Conservation (phyloP, 2,888 invertebrate genomes). For the Plutella xylostella region DNA sequence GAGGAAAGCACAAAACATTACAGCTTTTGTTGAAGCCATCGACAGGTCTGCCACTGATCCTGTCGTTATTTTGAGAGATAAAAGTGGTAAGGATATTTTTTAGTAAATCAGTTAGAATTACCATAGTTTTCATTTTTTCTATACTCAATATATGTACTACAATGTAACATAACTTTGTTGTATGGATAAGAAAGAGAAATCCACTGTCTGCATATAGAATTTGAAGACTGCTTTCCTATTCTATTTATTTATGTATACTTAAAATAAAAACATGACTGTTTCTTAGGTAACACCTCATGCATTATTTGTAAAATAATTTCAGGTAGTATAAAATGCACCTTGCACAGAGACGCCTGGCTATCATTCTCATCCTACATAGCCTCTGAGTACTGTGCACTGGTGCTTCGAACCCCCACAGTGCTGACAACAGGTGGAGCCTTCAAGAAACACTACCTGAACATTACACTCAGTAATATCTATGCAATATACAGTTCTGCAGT, state of each 20-base stretch:
- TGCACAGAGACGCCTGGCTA: constrained; percentile 62
- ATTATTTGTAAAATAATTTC: no score
- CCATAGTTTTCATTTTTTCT: no score
- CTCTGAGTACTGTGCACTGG: constrained; percentile 47
- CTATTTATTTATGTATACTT: no score
- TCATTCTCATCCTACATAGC: constrained; percentile 50
- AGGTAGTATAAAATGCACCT: constrained; percentile 57
- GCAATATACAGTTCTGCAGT: constrained; percentile 50
- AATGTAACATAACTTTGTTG: no score
- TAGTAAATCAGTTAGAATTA: no score
- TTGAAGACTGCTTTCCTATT: no score
- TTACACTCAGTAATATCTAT: constrained; percentile 51
- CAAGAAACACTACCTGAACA: constrained; percentile 58
- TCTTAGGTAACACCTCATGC: no score
- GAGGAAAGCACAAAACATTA: constrained; percentile 47
- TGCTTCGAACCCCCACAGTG: constrained; percentile 53
- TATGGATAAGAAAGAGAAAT: no score
- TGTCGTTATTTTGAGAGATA: constrained; percentile 46
- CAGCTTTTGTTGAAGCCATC: constrained; percentile 50
- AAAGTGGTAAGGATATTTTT: constrained; percentile 33
- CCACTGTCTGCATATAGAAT: no score
- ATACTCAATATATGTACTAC: no score
- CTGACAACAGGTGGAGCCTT: constrained; percentile 54
- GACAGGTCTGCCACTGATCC: constrained; percentile 56
- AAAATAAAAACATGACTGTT: no score